A percentile compares a stretch with the other conserved stretches of the same genome.
phyloP scores from a whole-genome alignment of 2,113 vertebrate species.

The Prunella fulvescens region DNA sequence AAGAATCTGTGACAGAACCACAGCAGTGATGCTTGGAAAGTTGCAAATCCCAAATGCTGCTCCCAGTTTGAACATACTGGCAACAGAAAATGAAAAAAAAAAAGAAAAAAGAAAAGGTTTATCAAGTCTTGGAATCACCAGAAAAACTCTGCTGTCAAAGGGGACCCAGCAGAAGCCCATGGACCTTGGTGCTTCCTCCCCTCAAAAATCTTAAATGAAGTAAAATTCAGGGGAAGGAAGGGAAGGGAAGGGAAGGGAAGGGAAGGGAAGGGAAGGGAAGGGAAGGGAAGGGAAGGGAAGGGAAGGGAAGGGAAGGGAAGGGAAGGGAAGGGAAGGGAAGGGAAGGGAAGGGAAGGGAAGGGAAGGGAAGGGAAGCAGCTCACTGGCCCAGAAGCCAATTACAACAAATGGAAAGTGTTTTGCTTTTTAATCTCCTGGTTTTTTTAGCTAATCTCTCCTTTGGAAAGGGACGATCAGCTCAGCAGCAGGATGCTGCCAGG shows the following conservation, averaged over 20 bases:
- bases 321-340: background rate
- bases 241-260: background rate
- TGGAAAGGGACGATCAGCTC: background rate
- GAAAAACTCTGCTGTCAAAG: background rate
- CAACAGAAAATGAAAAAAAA: background rate
- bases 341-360: background rate
- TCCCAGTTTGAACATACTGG: fast-evolving
- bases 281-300: background rate
- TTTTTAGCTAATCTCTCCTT: background rate
- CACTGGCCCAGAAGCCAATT: background rate
- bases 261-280: background rate
- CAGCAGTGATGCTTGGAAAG: background rate
- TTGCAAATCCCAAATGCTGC: background rate
- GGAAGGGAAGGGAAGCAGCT: background rate
- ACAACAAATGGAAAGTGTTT: background rate
- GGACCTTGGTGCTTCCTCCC: background rate
- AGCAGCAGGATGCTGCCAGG: background rate
- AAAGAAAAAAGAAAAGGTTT: background rate
- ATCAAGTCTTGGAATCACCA: background rate
- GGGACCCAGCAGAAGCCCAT: no score
- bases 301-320: background rate
- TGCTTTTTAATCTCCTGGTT: background rate
- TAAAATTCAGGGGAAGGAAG: background rate
- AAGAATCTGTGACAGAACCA: background rate
- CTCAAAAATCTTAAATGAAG: background rate